Evolutionary conservation across 2,888 invertebrate genomes (phyloP).

Genomic region (Sinodicranocentrus sp.): DNA sequence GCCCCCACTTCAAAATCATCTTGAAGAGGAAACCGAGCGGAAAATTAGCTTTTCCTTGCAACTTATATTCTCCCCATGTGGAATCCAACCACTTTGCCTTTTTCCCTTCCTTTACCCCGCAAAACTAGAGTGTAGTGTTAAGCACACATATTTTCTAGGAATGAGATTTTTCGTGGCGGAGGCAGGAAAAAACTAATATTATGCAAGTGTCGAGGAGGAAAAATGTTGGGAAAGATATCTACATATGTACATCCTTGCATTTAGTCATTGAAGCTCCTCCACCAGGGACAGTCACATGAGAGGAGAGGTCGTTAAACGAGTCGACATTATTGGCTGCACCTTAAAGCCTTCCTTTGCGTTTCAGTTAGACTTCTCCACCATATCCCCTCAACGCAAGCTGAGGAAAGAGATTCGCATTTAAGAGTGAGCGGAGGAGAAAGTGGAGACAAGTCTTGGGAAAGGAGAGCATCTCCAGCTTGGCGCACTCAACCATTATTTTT

Average conservation of each 20-base stretch:
- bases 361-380: not conserved
- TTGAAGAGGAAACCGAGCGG: slow-evolving; percentile 65
- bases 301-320: slow-evolving; percentile 14
- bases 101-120: no score
- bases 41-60: slow-evolving; percentile 65
- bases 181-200: slow-evolving; percentile 3
- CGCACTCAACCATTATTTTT: slow-evolving; percentile 4
- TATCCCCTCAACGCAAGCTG: not conserved
- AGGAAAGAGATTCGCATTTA: not conserved
- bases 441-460: slow-evolving; percentile 41
- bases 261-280: not conserved
- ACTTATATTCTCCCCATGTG: slow-evolving; percentile 26
- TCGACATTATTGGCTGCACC: slow-evolving; percentile 6
- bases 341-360: not conserved
- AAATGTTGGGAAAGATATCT: not conserved
- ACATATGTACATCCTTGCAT: slow-evolving; percentile 6
- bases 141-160: slow-evolving; percentile 49
- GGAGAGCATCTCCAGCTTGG: not conserved
- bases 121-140: not conserved
- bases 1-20: slow-evolving; percentile 47
- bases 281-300: not conserved
- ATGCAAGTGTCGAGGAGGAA: slow-evolving; percentile 4
- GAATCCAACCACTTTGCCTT: slow-evolving; percentile 13
- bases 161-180: not conserved
- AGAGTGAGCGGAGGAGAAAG: not conserved